phyloP scores from a whole-genome alignment of 2,113 vertebrate genomes.

The Zapus hudsonius region DNA sequence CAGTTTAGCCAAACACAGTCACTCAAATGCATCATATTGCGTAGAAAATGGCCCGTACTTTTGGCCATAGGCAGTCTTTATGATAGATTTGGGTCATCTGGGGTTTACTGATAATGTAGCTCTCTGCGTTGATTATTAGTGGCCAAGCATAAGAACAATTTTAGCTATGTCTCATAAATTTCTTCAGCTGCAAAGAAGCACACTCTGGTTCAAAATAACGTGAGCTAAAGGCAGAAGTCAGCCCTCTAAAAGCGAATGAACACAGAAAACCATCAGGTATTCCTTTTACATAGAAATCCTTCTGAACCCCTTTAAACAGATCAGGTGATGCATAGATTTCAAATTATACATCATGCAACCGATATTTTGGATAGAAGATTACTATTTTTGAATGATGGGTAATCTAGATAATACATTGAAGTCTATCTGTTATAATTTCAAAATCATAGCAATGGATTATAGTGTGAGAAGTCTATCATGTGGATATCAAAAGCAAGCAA shows the following conservation, averaged over 20 bases:
- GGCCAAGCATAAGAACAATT: slow-evolving; percentile 26
- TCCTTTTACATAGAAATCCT: neutral
- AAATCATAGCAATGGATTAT: neutral
- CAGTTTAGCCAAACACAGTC: slow-evolving; percentile 42
- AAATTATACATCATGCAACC: neutral
- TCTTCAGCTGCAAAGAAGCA: slow-evolving; percentile 34
- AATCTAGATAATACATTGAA: neutral
- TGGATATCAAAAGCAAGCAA: neutral
- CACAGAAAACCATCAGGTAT: neutral
- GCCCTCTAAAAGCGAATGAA: neutral
- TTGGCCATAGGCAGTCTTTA: slow-evolving; percentile 46
- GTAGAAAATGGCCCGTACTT: neutral
- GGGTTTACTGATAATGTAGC: neutral
- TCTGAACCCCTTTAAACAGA: neutral
- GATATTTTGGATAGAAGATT: neutral
- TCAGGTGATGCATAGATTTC: neutral
- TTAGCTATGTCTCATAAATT: slow-evolving; percentile 52
- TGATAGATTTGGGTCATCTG: slow-evolving; percentile 49
- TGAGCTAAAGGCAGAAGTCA: neutral
- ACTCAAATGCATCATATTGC: slow-evolving; percentile 26
- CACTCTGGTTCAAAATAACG: neutral
- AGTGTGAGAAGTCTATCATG: neutral
- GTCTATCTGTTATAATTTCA: neutral
- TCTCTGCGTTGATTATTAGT: slow-evolving; percentile 62
- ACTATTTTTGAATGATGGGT: neutral